Evolutionary conservation across 2,888 invertebrate genomes (phyloP).

Genomic region (Rosalia funebris): DNA sequence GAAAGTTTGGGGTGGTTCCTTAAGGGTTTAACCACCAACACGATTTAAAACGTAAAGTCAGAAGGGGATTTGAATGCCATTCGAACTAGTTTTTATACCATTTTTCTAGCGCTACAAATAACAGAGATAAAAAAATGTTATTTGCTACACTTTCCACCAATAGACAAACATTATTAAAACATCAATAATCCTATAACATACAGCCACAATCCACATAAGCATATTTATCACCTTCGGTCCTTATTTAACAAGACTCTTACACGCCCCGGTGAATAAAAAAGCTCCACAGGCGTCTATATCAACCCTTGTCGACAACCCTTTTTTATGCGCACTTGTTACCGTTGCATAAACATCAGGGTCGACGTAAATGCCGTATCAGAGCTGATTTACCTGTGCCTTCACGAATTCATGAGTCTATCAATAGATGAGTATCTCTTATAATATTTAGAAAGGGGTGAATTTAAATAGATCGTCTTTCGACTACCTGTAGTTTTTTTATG

Average conservation of each 20-base stretch:
- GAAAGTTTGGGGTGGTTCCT: too few relatives aligned
- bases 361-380: neutral
- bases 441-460: slow-evolving; percentile 51
- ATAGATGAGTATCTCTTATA: slow-evolving; percentile 41
- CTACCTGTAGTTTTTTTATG: slow-evolving; percentile 47
- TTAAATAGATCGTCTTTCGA: slow-evolving; percentile 43
- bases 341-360: slow-evolving; percentile 10
- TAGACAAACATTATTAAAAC: too few relatives aligned
- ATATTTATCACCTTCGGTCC: neutral
- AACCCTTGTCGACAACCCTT: slow-evolving; percentile 17
- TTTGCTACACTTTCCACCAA: too few relatives aligned
- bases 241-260: slow-evolving; percentile 1
- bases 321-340: slow-evolving; percentile 16
- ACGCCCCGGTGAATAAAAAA: slow-evolving; percentile 7
- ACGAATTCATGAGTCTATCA: slow-evolving; percentile 18
- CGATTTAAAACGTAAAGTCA: too few relatives aligned
- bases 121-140: too few relatives aligned
- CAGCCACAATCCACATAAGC: too few relatives aligned
- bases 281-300: neutral
- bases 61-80: too few relatives aligned
- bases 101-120: too few relatives aligned
- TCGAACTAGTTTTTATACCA: too few relatives aligned
- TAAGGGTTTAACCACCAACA: too few relatives aligned
- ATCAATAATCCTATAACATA: too few relatives aligned
- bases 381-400: slow-evolving; percentile 11